Conservation (phyloP, 2,113 vertebrate species). For the Esox niger region DNA sequence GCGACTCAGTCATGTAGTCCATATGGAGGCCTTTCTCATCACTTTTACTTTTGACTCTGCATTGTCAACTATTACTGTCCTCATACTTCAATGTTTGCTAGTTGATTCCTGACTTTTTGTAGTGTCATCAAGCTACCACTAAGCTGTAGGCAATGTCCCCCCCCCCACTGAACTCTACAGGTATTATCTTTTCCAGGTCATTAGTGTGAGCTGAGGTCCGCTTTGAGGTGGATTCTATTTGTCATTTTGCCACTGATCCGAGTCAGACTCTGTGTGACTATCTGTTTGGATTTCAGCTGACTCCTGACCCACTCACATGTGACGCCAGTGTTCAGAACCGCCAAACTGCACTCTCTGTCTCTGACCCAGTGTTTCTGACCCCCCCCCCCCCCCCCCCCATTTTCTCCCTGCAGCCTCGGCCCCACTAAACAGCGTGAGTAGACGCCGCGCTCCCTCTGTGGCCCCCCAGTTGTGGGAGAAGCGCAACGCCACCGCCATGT, state of each 20-base stretch:
- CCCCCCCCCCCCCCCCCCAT: slow-evolving; percentile 12
- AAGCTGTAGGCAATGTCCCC: too few species aligned
- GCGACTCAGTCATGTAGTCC: too few species aligned
- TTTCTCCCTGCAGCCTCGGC: slow-evolving; percentile 76
- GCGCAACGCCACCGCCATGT: slow-evolving; percentile 80
- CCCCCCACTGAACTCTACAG: too few species aligned
- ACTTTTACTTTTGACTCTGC: too few species aligned
- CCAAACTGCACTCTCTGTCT: neutral
- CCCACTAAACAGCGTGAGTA: slow-evolving; percentile 78
- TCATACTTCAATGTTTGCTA: too few species aligned
- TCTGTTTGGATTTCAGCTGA: neutral
- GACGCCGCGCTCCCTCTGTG: slow-evolving; percentile 62
- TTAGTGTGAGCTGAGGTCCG: neutral
- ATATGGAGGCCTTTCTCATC: too few species aligned
- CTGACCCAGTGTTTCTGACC: neutral
- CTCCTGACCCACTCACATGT: neutral
- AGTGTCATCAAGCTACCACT: too few species aligned
- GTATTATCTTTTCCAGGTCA: too few species aligned
- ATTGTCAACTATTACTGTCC: too few species aligned
- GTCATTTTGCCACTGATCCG: neutral
- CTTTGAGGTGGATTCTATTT: neutral
- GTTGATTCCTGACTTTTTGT: too few species aligned
- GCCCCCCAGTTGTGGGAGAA: slow-evolving; percentile 69
- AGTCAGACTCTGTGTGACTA: too few species aligned
- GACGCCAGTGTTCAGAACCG: neutral